Conservation (phyloP, 2,113 vertebrate species). For the Bubo scandiacus region DNA sequence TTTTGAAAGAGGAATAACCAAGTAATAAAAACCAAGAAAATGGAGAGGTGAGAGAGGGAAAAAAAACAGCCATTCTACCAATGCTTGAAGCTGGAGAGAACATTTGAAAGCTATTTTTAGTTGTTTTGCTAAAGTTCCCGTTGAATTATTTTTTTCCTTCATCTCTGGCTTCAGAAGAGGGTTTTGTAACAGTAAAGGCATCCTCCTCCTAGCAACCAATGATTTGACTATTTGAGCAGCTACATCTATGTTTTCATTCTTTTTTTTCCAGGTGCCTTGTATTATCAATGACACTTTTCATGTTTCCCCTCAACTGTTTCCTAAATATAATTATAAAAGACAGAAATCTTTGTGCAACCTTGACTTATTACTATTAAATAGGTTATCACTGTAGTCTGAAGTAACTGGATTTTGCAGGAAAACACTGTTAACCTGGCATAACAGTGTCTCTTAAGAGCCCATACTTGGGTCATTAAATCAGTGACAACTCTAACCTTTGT, state of each 20-base stretch:
- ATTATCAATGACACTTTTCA: not conserved
- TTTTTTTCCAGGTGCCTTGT: not conserved
- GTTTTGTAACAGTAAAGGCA: slow-evolving; percentile 27
- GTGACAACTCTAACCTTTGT: not conserved
- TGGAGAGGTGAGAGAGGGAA: not conserved
- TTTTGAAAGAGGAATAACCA: not conserved
- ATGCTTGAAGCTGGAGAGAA: not conserved
- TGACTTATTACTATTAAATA: slow-evolving; percentile 42
- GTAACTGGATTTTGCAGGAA: slow-evolving; percentile 36
- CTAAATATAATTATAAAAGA: slow-evolving; percentile 45
- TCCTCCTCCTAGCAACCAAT: slow-evolving; percentile 46
- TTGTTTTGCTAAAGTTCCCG: not conserved
- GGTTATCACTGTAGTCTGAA: slow-evolving; percentile 5
- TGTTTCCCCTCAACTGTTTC: slow-evolving; percentile 16
- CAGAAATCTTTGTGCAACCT: not conserved
- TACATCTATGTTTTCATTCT: not conserved
- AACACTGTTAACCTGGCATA: not conserved
- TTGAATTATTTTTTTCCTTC: slow-evolving; percentile 2
- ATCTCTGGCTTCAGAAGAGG: not conserved
- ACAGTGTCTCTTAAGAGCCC: not conserved
- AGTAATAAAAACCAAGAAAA: not conserved
- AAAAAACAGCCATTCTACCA: not conserved
- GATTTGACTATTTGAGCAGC: not conserved
- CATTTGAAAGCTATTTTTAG: not conserved
- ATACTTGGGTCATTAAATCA: slow-evolving; percentile 25